These are phyloP conservation scores for Apogon talboti DNA, from an alignment of 2,797 vertebrate species.

Conservation along the genomic window DNA sequence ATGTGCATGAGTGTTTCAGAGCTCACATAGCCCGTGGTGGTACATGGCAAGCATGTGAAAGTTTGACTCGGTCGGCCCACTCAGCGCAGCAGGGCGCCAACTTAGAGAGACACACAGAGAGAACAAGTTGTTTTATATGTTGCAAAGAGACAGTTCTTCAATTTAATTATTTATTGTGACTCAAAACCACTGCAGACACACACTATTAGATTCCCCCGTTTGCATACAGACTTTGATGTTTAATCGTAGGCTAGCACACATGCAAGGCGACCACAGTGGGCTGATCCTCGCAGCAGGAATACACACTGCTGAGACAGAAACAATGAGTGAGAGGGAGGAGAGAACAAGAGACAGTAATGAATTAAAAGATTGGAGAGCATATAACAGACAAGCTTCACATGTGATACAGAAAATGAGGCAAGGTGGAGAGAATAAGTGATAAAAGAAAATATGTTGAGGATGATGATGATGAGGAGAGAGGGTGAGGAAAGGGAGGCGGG, in stretches of 20 bases:
- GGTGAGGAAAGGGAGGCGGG: background rate
- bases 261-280: background rate
- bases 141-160: conserved; percentile 40
- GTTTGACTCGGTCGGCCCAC: conserved; percentile 52
- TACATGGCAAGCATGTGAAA: conserved; percentile 37
- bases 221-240: conserved; percentile 58
- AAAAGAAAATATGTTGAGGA: conserved; percentile 4
- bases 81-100: conserved; percentile 35
- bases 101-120: conserved; percentile 18
- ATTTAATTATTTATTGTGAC: conserved; percentile 44
- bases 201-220: conserved; percentile 1
- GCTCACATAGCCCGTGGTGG: conserved; percentile 34
- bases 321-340: background rate
- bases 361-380: background rate
- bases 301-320: conserved; percentile 9
- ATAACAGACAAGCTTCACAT: conserved; percentile 1
- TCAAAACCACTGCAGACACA: conserved; percentile 31
- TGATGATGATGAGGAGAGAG: conserved; percentile 7
- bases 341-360: background rate
- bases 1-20: background rate
- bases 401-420: background rate
- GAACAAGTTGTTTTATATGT: conserved; percentile 49
- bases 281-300: conserved; percentile 37
- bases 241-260: conserved; percentile 54
- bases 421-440: conserved; percentile 3